These are phyloP conservation scores for Acanthosepion lycidas DNA, from an alignment of 2,888 invertebrate genomes.

Conservation along the genomic window DNA sequence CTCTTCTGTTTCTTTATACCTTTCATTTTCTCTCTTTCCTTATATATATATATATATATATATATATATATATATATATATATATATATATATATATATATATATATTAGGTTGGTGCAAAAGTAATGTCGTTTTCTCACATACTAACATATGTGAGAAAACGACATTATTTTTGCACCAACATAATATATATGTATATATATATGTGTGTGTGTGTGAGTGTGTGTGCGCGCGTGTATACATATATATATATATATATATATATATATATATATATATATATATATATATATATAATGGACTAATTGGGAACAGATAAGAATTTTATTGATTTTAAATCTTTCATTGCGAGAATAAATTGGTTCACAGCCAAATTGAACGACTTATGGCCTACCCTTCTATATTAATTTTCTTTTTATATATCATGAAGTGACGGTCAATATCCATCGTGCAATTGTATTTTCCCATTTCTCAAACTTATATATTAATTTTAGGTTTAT, in stretches of 20 bases:
- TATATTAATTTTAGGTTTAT: too few relatives aligned
- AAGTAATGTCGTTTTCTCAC: too few relatives aligned
- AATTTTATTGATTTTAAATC: not conserved
- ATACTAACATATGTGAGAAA: too few relatives aligned
- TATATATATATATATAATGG: not conserved
- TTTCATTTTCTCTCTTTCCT: not conserved
- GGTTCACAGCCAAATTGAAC: not conserved
- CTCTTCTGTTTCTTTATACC: not conserved
- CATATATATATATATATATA: not conserved
- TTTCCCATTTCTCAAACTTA: too few relatives aligned
- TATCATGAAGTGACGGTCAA: not conserved
- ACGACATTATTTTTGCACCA: too few relatives aligned
- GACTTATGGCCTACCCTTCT: not conserved
- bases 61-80: not conserved
- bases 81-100: not conserved
- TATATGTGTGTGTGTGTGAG: too few relatives aligned
- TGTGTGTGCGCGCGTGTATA: not conserved
- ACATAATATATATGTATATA: not conserved
- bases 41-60: not conserved
- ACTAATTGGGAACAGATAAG: not conserved
- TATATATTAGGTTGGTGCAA: too few relatives aligned
- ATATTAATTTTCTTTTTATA: not conserved
- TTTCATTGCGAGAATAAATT: not conserved
- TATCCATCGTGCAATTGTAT: too few relatives aligned
- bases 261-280: not conserved